Conservation (phyloP, 2,113 vertebrate species). For the Hucho hucho region DNA sequence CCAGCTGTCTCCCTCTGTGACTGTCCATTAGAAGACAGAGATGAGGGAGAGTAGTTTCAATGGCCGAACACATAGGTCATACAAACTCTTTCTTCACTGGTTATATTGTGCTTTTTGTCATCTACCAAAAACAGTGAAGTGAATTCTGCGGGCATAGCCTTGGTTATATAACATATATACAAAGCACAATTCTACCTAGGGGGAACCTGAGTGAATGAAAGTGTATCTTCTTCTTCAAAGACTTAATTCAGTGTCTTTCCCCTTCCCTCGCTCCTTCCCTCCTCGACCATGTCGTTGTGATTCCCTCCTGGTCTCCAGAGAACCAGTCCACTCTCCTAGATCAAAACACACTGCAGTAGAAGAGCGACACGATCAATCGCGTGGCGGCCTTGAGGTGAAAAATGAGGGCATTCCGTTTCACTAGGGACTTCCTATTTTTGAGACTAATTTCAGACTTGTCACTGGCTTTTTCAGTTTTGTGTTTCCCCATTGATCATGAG, state of each 20-base stretch:
- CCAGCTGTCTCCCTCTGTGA: neutral
- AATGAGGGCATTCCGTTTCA: constrained; percentile 41
- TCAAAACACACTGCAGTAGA: constrained; percentile 37
- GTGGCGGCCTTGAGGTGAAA: constrained; percentile 46
- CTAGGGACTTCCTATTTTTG: constrained; percentile 7
- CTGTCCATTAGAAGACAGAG: neutral
- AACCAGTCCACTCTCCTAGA: constrained; percentile 35
- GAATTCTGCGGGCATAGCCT: neutral
- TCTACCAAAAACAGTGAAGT: too few relatives aligned
- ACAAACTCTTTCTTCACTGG: too few relatives aligned
- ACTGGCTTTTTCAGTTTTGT: neutral
- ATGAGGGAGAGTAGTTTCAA: too few relatives aligned
- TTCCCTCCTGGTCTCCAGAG: constrained; percentile 20
- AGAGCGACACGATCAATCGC: constrained; percentile 40
- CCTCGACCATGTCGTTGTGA: neutral
- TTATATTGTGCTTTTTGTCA: too few relatives aligned
- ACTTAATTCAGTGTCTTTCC: neutral
- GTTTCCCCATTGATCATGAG: neutral
- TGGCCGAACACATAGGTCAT: too few relatives aligned
- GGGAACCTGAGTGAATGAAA: constrained; percentile 21
- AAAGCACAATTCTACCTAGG: constrained; percentile 23
- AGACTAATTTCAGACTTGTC: constrained; percentile 13
- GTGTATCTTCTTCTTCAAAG: constrained; percentile 30
- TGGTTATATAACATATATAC: constrained; percentile 25
- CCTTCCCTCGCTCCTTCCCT: constrained; percentile 13